Base-by-base conservation (phyloP, 2,888 invertebrate genomes). In the Nezara viridula region DNA sequence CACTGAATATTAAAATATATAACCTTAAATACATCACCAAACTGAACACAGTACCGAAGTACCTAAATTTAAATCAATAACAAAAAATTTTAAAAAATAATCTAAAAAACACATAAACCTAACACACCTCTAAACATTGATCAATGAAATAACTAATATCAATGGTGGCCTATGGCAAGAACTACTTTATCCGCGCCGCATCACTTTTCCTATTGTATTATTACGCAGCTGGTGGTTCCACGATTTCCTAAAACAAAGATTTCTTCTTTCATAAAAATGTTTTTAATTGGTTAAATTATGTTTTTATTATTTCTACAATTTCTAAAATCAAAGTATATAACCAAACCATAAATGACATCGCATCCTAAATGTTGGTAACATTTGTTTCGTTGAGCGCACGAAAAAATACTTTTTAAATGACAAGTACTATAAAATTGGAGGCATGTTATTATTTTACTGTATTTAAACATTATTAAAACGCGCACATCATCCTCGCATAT, bases 11-110 rank as follows among this genome's bases (percentile, higher is more conserved):
- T 91, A 91, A 91, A 90, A 91, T 89, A 90, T 91, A 91, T 90
- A 91, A 91, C 90, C 91, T 89, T 90, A 91, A 91, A 91, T 91
- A 91, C 91, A 91, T 91, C 91, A 91, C 91, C 91, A 91, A 90
- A 90, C 89, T 89, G 90, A 90, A 90, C 90, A 89, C 89, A 91
- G 91, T 91, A 91, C 91, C 91, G 91, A 90, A 90, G 91, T 91
- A 91, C 91, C 90, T 91, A 90, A 90, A 89, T 88, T 88, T 89
- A 90, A 90, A 90, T 90, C 90, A 90, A 89, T 90, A 90, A 90
- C 90, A 90, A 90, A 90, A 73, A 91, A 90, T 89, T 90, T 90
- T 89, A 91, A 91, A 91, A 91, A 91, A 91, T 91, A 90, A 91
- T 89, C 90, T 90, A 91, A 91, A 91, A 90, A 90, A 91, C 90